These are phyloP conservation scores for Fringilla coelebs DNA, from an alignment of 2,797 vertebrate species.

Conservation along the genomic window DNA sequence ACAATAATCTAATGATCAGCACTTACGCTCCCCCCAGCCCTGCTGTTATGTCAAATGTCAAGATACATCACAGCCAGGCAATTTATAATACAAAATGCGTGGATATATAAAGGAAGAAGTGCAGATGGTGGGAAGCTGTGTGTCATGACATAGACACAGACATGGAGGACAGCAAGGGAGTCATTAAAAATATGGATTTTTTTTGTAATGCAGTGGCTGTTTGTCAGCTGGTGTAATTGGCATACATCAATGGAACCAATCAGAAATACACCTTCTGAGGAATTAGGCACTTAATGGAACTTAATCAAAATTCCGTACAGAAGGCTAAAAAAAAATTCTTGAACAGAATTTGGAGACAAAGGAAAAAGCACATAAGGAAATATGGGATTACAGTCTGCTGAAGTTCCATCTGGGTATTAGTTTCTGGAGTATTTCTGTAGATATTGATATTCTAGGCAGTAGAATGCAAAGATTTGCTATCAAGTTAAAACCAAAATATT, in stretches of 20 bases:
- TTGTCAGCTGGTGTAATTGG: slow-evolving; percentile 42
- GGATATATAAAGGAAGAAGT: slow-evolving; percentile 44
- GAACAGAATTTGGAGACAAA: background rate
- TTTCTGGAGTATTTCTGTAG: background rate
- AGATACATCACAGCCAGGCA: slow-evolving; percentile 48
- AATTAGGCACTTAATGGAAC: slow-evolving; percentile 23
- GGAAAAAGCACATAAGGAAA: background rate
- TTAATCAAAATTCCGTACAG: slow-evolving; percentile 12
- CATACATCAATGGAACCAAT: background rate
- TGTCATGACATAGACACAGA: background rate
- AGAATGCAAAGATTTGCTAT: background rate
- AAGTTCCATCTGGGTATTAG: background rate
- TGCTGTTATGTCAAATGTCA: slow-evolving; percentile 82
- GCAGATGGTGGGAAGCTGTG: slow-evolving; percentile 33
- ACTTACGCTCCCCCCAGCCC: slow-evolving; percentile 67
- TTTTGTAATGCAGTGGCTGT: slow-evolving; percentile 5
- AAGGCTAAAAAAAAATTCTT: background rate
- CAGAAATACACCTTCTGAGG: slow-evolving; percentile 8
- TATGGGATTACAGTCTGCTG: background rate
- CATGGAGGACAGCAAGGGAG: slow-evolving; percentile 11
- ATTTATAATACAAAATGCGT: slow-evolving; percentile 52
- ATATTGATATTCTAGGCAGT: background rate
- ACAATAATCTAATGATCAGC: slow-evolving; percentile 86
- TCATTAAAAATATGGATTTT: slow-evolving; percentile 58
- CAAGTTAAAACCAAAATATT: background rate